Evolutionary conservation across 2,113 vertebrate species (phyloP), one percentile per base, ranked within the genome.

Genomic region (Felis chaus): DNA sequence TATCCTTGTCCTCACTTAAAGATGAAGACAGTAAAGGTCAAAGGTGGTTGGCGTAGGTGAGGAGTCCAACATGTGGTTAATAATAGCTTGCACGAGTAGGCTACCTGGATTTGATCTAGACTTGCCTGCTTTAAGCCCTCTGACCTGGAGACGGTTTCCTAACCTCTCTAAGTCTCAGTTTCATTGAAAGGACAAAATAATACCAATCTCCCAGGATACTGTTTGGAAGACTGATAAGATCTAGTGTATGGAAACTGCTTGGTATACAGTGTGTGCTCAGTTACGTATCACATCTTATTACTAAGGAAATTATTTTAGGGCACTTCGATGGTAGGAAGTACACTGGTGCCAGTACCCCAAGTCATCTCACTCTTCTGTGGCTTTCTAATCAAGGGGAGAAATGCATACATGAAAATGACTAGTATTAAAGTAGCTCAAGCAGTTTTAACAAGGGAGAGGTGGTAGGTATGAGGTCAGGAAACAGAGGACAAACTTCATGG

Each of bases 381-480:
- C 33, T 93, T 92, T 88, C 63, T 88, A 29, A 76, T n/a, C 39
- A 55, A 57, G 39, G 7, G 5, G 76, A 81, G n/a, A 76, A 68
- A n/a, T 80, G 10, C 23, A 4, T 36, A n/a, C 1, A 10, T 5
- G 9, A 95, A 74, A 82, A 7, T 61, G 33, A 93, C 16, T 53
- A 65, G 55, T 92, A 65, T 16, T 84, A 88, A 71, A 78, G 76
- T 7, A 71, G 50, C 55, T 39, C 73, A 61, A n/a, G 9, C 63
- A 33, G 81, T 89, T 89, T 92, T 89, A 96, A 91, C 25, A 97
- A 91, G 31, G 36, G 13, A 71, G 31, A 73, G 21, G 31, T 53
- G 29, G 39, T 74, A 57, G 65, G 21, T 73, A 71, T 41, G 21
- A 94, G 31, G 16, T 45, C 11, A 94, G 78, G 33, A 78, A 81